Base-by-base conservation (phyloP, 1,140 invertebrate genomes). In the Drosophila oshimai region DNA sequence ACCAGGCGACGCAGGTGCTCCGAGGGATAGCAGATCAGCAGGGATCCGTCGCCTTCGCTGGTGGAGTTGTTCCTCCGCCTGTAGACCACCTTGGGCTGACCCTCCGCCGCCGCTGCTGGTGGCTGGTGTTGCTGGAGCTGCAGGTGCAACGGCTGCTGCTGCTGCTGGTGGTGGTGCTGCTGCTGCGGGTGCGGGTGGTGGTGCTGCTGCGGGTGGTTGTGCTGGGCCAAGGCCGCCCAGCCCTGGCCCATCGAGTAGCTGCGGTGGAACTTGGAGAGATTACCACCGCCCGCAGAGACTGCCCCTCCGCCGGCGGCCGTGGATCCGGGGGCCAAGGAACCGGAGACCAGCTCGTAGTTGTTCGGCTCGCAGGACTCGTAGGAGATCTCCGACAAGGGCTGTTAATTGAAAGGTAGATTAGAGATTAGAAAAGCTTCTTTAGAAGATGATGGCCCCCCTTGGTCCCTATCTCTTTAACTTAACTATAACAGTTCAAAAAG, bases 11-110 rank as follows among this genome's bases (percentile, higher is more conserved):
- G 94, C 62, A 97, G 92, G 20, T 95, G 95, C 29, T 95, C 93
- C 7, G 96, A 97, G 2, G 96, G 96, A 90, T 96, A 95, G 69
- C 96, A 96, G 1, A 97, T 91, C 2, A 97, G 91, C 3, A 96
- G 95, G 20, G 95, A 95, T 10, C 95, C 95, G 26, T 93, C 88
- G 18, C 87, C 64, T 47, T 91, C 90, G 39, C 80, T 90, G 6
- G 78, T 88, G 0, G 88, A 90, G 20, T 91, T 90, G n/a, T 90
- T 91, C 3, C 89, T 69, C 0, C 89, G 50, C 0, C 90, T 60
- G 47, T 90, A 89, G 0, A 91, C 76, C 4, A 91, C 90, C 58
- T 91, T 90, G 1, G 87, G 74, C 10, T 86, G 77, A 1, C 58
- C 51, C 6, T 67, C 80, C 33, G 13, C 33, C 6, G 57, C 10